Percentiles rank a stretch among this genome's conserved stretches.
phyloP scores from a whole-genome alignment of 2,888 invertebrate genomes.

The Meiosimyza platycephala region DNA sequence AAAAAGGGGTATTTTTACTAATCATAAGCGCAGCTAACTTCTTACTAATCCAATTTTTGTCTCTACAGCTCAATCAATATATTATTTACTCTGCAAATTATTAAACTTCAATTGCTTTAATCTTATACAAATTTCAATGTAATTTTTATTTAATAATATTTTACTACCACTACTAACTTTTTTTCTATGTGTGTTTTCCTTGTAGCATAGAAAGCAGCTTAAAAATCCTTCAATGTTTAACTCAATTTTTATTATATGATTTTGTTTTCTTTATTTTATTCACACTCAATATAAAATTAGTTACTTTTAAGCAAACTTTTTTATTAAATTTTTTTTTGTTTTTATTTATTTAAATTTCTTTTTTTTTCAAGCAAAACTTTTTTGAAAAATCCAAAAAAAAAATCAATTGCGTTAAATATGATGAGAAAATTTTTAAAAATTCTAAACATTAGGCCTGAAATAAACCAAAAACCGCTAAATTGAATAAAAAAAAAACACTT shows the following conservation, averaged over 20 bases:
- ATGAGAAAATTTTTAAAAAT: neutral
- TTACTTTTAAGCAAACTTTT: neutral
- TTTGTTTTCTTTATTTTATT: conserved; percentile 1
- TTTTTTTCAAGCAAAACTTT: neutral
- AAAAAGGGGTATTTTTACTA: neutral
- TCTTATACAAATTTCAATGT: neutral
- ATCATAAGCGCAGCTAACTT: conserved; percentile 1
- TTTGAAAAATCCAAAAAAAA: neutral
- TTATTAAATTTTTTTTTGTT: too few relatives aligned
- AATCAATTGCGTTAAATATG: neutral
- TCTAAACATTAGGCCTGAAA: conserved; percentile 13
- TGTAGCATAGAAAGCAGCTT: conserved; percentile 28
- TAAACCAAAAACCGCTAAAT: neutral
- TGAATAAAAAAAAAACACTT: conserved; percentile 10
- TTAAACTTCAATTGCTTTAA: neutral
- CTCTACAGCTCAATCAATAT: neutral
- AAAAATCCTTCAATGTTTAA: conserved; percentile 18
- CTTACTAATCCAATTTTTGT: conserved; percentile 14
- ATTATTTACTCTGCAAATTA: neutral
- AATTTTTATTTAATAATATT: conserved; percentile 6
- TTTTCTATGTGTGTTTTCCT: conserved; percentile 15
- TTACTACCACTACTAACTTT: neutral
- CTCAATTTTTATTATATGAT: neutral
- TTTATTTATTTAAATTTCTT: too few relatives aligned
- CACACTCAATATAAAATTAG: neutral